Evolutionary conservation across 2,797 vertebrate species (phyloP).

Genomic region (Cuculus canorus): DNA sequence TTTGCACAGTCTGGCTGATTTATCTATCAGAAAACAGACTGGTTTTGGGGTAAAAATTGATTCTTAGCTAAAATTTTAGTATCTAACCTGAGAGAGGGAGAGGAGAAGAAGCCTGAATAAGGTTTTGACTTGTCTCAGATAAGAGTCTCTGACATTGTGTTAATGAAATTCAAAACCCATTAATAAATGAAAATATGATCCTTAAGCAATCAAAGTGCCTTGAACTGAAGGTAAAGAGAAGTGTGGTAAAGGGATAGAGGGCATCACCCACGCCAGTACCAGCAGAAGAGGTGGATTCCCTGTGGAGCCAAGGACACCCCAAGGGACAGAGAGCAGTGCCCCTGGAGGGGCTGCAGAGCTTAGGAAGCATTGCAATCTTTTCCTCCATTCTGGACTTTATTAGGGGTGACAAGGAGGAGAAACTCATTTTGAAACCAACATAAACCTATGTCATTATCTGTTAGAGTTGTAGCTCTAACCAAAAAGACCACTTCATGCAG

Average conservation of each 20-base stretch:
- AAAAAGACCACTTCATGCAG: background rate
- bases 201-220: background rate
- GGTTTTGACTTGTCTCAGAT: background rate
- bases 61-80: background rate
- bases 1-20: background rate
- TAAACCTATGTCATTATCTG: background rate
- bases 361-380: rapidly evolving
- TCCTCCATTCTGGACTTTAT: background rate
- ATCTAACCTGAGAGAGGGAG: background rate
- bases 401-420: background rate
- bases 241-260: background rate
- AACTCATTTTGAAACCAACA: rapidly evolving
- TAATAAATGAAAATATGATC: background rate
- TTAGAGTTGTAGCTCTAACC: background rate
- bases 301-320: rapidly evolving
- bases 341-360: background rate
- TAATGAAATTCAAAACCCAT: no score
- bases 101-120: rapidly evolving
- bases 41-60: background rate
- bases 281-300: background rate
- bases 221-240: background rate
- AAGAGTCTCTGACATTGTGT: background rate
- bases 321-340: rapidly evolving
- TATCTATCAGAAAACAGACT: background rate
- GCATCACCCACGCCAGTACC: background rate